Base-by-base conservation (phyloP, 2,113 vertebrate genomes). In the Grantiella picta region DNA sequence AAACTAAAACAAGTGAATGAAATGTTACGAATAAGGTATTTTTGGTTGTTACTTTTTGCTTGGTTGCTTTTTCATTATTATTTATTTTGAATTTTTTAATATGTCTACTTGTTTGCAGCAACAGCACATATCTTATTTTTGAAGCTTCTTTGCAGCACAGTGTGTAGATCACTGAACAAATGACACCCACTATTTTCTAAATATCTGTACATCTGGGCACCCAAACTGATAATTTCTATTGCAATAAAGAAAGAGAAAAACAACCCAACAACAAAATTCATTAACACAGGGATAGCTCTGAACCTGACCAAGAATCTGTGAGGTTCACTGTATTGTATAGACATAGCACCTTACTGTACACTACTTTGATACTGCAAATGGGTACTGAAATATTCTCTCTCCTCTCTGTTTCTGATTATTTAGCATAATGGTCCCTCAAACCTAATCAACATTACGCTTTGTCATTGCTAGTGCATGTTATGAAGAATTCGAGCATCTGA, bases 21-120 rank as follows among this genome's bases (percentile, higher is more conserved):
- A 38, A n/a, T n/a, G 12, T 27, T 59, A 17, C 23, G 24, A 66
- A 40, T n/a, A 31, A 45, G 1, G 3, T 12, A 22, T 47, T 82
- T 36, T 10, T 1, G 1, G 5, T 23, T 40, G 16, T 33, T 75
- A 4, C 0, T 1, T 13, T 60, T 36, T 35, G 10, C 5, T 47
- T 52, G 12, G 0, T 76, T 66, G 1, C 3, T 4, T 35, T 45
- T 36, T 22, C 50, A 33, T 45, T 60, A 33, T 52, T 65, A 10
- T 9, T 54, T 52, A 12, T 22, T 42, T 68, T 19, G 1, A 0
- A 0, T 9, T n/a, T 75, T 72, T 38, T 27, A 60, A n/a, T 27
- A 28, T 40, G 18, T 4, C 5, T 82, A 28, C 8, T 31, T 78
- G 20, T 7, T 80, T 87, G 13, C 8, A 56, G 24, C 11, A 50